A percentile compares a stretch with the other conserved stretches of the same genome.
phyloP scores from a whole-genome alignment of 2,797 vertebrate species.

The Cryptoblepharus egeriae region DNA sequence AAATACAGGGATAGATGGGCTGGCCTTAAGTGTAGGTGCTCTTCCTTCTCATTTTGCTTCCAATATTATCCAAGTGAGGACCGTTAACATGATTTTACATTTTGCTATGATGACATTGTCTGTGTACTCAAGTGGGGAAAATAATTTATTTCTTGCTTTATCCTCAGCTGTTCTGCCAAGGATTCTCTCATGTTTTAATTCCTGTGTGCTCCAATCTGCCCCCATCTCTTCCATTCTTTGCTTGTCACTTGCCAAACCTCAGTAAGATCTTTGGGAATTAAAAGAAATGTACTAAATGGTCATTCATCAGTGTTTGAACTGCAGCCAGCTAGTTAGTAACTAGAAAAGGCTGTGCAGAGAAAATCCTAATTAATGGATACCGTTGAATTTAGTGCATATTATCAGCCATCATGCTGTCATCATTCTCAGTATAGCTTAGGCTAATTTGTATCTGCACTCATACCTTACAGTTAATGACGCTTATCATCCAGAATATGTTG shows the following conservation, averaged over 20 bases:
- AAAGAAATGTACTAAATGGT: not conserved
- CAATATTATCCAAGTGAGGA: not conserved
- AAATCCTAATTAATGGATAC: slow-evolving; percentile 52
- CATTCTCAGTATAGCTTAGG: slow-evolving; percentile 22
- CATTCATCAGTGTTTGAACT: slow-evolving; percentile 33
- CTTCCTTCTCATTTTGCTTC: not conserved
- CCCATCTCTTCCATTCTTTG: not conserved
- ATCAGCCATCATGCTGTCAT: slow-evolving; percentile 50
- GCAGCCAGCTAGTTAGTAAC: slow-evolving; percentile 31
- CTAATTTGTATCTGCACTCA: slow-evolving; percentile 32
- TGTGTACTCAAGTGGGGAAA: not conserved
- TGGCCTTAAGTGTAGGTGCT: too few relatives aligned
- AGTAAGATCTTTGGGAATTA: not conserved
- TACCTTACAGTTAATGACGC: slow-evolving; percentile 47
- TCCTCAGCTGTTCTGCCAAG: not conserved
- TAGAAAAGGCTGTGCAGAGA: slow-evolving; percentile 30
- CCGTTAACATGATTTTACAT: not conserved
- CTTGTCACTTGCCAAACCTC: not conserved
- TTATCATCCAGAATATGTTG: too few relatives aligned
- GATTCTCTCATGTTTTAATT: not conserved
- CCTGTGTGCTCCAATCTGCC: not conserved
- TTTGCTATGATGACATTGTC: not conserved
- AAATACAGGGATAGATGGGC: too few relatives aligned
- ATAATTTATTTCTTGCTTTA: not conserved
- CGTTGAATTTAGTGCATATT: slow-evolving; percentile 34